These are phyloP conservation scores for Chloroceryle amazona DNA, from an alignment of 2,797 vertebrate genomes.

Conservation along the genomic window DNA sequence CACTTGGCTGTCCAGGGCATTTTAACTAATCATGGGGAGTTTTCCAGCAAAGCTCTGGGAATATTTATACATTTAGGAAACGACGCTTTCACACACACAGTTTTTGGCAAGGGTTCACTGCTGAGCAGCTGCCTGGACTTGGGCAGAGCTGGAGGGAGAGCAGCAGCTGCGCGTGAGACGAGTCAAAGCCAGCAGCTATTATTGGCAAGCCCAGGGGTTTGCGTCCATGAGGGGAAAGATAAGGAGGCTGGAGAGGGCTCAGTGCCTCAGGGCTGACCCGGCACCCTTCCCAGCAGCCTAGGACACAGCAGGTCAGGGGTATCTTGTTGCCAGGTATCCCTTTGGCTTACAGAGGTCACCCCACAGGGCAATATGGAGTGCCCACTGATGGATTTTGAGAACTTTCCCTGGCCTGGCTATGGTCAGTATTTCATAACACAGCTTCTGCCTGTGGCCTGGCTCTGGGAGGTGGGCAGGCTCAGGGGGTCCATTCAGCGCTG, in stretches of 20 bases:
- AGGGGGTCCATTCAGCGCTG: rapidly evolving
- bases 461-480: rapidly evolving
- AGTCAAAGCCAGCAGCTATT: constrained; percentile 50
- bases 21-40: constrained; percentile 47
- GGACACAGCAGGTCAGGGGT: rapidly evolving
- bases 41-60: constrained; percentile 63
- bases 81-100: constrained; percentile 55
- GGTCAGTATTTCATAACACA: rapidly evolving
- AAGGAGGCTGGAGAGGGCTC: not conserved
- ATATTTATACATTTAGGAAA: constrained; percentile 74
- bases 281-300: not conserved
- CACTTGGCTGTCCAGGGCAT: not conserved
- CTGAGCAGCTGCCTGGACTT: constrained; percentile 63
- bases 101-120: constrained; percentile 66
- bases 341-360: not conserved
- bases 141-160: constrained; percentile 46
- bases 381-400: not conserved
- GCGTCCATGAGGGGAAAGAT: not conserved
- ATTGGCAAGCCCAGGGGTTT: constrained; percentile 47
- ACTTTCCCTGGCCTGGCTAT: not conserved
- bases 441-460: rapidly evolving
- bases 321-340: not conserved
- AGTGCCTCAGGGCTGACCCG: rapidly evolving
- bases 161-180: not conserved
- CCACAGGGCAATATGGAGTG: rapidly evolving